Evolutionary conservation across 2,797 vertebrate species (phyloP).

Genomic region (Amazona finschi): DNA sequence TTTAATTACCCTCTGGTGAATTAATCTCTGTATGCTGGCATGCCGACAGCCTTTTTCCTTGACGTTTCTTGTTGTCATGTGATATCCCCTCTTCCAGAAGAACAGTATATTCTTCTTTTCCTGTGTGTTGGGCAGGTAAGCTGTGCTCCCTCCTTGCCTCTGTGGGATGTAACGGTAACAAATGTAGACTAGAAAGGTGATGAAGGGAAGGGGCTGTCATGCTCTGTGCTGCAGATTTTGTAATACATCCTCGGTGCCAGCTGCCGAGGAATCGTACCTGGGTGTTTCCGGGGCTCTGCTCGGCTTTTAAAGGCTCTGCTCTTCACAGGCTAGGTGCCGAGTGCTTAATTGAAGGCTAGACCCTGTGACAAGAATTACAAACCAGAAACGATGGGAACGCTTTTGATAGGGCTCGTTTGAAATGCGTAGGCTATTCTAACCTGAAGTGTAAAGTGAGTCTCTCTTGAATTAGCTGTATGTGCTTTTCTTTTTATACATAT

Average conservation of each 20-base stretch:
- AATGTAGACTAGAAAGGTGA: neutral
- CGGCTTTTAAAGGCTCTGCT: neutral
- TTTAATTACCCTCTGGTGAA: slow-evolving; percentile 37
- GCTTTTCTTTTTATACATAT: neutral
- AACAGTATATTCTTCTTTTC: neutral
- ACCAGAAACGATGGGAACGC: neutral
- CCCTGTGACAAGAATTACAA: neutral
- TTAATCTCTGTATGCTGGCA: slow-evolving; percentile 16
- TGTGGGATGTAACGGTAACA: neutral
- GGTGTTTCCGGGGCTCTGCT: neutral
- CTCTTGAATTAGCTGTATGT: neutral
- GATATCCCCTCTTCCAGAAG: slow-evolving; percentile 36
- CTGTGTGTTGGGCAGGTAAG: slow-evolving; percentile 10
- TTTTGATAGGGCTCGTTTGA: neutral
- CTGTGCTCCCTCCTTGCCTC: neutral
- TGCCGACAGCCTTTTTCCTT: neutral
- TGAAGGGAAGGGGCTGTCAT: neutral
- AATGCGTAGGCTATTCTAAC: neutral
- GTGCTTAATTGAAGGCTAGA: slow-evolving; percentile 30
- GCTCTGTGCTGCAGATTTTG: neutral
- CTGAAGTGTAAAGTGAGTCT: neutral
- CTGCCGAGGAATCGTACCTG: neutral
- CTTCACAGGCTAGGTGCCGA: neutral
- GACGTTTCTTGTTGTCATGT: slow-evolving; percentile 45
- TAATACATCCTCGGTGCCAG: neutral